These are phyloP conservation scores for Catotricha subobsoleta DNA, from an alignment of 2,888 invertebrate species.

Conservation along the genomic window DNA sequence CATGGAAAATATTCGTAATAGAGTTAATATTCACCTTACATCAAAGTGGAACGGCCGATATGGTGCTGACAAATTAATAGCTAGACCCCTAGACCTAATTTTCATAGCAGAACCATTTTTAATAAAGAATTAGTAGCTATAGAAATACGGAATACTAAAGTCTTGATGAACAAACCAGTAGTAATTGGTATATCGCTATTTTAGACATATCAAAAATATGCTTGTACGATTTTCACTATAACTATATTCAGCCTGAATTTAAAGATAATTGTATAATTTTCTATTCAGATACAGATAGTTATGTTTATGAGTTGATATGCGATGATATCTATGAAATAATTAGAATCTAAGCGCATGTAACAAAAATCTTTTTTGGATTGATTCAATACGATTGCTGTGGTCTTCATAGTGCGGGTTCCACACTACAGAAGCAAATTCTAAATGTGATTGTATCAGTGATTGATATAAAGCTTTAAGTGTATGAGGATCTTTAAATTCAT, in stretches of 20 bases:
- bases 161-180: constrained; percentile 22
- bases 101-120: constrained; percentile 18
- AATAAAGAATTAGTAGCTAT: constrained; percentile 21
- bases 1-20: constrained; percentile 9
- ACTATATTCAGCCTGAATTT: constrained; percentile 8
- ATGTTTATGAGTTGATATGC: too few species aligned
- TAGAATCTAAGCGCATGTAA: too few species aligned
- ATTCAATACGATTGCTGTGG: too few species aligned
- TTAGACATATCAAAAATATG: constrained; percentile 16
- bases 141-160: constrained; percentile 16
- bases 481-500: too few species aligned
- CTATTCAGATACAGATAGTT: constrained; percentile 11
- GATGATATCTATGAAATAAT: too few species aligned
- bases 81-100: constrained; percentile 19
- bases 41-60: constrained; percentile 21
- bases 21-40: constrained; percentile 23
- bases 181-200: constrained; percentile 23
- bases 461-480: too few species aligned
- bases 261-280: constrained; percentile 3
- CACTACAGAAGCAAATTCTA: too few species aligned
- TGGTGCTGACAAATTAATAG: constrained; percentile 18
- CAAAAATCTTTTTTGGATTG: too few species aligned
- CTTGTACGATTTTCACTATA: constrained; percentile 10
- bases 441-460: too few species aligned
- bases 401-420: too few species aligned